Conservation (phyloP, 2,888 invertebrate genomes). For the Drosophila paramelanica region DNA sequence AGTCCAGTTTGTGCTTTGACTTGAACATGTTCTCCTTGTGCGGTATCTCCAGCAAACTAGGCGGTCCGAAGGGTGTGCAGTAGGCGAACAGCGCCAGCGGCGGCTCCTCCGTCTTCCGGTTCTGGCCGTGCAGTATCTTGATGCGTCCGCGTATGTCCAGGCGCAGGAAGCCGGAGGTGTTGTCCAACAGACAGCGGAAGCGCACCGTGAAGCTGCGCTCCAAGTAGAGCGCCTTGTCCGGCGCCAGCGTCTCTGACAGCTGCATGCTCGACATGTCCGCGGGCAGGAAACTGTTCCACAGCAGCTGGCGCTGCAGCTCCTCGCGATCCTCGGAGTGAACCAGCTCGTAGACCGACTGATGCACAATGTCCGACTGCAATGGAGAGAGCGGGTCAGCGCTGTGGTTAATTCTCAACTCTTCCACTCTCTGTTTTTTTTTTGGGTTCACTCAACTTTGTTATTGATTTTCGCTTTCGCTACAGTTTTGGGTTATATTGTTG, state of each 20-base stretch:
- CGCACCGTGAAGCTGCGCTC: slow-evolving; percentile 99
- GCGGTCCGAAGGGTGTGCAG: slow-evolving; percentile 99
- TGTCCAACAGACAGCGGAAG: slow-evolving; percentile 99
- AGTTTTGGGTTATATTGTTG: slow-evolving; percentile 24
- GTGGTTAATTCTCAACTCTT: neutral
- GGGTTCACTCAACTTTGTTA: slow-evolving; percentile 68
- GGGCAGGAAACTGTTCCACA: slow-evolving; percentile 97
- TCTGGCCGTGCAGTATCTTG: slow-evolving; percentile 98
- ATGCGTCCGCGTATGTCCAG: slow-evolving; percentile 99
- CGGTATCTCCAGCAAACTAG: slow-evolving; percentile 97
- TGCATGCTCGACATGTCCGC: slow-evolving; percentile 87
- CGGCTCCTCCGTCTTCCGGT: slow-evolving; percentile 96
- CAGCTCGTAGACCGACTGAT: slow-evolving; percentile 99
- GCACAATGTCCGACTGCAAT: slow-evolving; percentile 97
- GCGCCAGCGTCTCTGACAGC: slow-evolving; percentile 94
- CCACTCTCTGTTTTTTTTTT: neutral
- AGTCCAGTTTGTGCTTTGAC: slow-evolving; percentile 99
- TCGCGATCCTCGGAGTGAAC: slow-evolving; percentile 99
- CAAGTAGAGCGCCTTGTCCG: slow-evolving; percentile 94
- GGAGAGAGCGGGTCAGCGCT: neutral
- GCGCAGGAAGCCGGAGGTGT: slow-evolving; percentile 99
- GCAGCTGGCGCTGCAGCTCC: slow-evolving; percentile 96
- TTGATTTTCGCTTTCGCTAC: slow-evolving; percentile 60
- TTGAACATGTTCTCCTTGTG: slow-evolving; percentile 99
- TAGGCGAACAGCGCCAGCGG: slow-evolving; percentile 98